Conservation (phyloP, 1,140 invertebrate genomes). For the Trissolcus basalis region DNA sequence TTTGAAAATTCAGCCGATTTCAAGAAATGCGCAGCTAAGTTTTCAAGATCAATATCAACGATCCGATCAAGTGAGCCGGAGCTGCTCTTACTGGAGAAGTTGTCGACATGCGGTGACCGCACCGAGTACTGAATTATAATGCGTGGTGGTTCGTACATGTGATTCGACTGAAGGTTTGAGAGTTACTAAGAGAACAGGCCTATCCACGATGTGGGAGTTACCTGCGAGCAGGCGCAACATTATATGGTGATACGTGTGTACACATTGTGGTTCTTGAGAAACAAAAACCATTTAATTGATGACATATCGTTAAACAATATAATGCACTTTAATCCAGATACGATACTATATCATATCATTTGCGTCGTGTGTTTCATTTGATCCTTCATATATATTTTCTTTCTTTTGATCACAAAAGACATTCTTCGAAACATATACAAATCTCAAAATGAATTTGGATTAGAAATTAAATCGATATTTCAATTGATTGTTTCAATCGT, state of each 20-base stretch:
- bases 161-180: conserved; percentile 70
- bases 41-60: conserved; percentile 9
- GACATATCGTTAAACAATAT: conserved; percentile 38
- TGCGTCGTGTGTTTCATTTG: neutral
- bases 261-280: conserved; percentile 42
- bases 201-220: conserved; percentile 64
- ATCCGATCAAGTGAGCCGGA: conserved; percentile 10
- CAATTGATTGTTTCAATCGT: too few relatives aligned
- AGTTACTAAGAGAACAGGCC: conserved; percentile 68
- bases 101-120: conserved; percentile 43
- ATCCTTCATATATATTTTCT: too few relatives aligned
- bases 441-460: too few relatives aligned
- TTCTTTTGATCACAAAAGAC: too few relatives aligned
- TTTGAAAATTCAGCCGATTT: too few relatives aligned
- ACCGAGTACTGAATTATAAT: conserved; percentile 55
- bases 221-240: conserved; percentile 68
- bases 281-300: conserved; percentile 51
- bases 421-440: too few relatives aligned
- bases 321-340: conserved; percentile 34
- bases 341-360: neutral
- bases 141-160: conserved; percentile 57
- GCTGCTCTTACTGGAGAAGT: conserved; percentile 43
- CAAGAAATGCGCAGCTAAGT: too few relatives aligned
- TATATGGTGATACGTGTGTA: conserved; percentile 59
- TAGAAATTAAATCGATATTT: too few relatives aligned